These are phyloP conservation scores for Aphrophora alni DNA, from an alignment of 2,888 invertebrate genomes.

Conservation along the genomic window DNA sequence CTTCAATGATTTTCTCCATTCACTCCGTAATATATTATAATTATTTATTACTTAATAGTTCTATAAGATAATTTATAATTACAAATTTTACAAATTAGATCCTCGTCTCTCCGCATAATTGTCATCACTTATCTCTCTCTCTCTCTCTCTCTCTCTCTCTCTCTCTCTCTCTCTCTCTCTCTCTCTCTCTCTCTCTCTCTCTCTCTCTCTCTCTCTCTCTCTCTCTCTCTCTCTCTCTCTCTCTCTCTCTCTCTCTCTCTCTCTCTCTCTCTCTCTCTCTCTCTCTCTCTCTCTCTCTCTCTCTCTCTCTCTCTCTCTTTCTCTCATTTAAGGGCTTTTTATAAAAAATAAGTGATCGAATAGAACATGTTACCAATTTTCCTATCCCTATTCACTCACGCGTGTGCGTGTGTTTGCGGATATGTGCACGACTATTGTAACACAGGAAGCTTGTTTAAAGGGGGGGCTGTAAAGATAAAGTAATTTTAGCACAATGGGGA, in stretches of 20 bases:
- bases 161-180: constrained; percentile 30
- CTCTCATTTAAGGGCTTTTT: no score
- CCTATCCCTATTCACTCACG: no score
- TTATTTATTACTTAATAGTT: no score
- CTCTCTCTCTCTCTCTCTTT: constrained; percentile 26
- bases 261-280: constrained; percentile 32
- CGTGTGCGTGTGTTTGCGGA: neutral
- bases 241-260: constrained; percentile 29
- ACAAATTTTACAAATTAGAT: no score
- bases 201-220: constrained; percentile 36
- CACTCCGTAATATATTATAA: no score
- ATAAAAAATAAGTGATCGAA: no score
- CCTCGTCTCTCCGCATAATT: no score
- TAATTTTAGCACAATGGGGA: neutral
- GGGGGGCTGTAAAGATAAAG: neutral
- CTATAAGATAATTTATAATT: no score
- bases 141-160: constrained; percentile 29
- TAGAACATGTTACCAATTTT: no score
- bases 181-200: constrained; percentile 41
- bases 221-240: constrained; percentile 35
- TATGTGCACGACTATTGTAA: neutral
- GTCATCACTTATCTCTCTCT: no score
- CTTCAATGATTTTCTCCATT: no score
- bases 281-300: constrained; percentile 32
- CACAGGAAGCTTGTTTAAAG: neutral